Percentiles rank a stretch among this genome's conserved stretches.
phyloP scores from a whole-genome alignment of 1,140 invertebrate genomes.

The Galendromus occidentalis region DNA sequence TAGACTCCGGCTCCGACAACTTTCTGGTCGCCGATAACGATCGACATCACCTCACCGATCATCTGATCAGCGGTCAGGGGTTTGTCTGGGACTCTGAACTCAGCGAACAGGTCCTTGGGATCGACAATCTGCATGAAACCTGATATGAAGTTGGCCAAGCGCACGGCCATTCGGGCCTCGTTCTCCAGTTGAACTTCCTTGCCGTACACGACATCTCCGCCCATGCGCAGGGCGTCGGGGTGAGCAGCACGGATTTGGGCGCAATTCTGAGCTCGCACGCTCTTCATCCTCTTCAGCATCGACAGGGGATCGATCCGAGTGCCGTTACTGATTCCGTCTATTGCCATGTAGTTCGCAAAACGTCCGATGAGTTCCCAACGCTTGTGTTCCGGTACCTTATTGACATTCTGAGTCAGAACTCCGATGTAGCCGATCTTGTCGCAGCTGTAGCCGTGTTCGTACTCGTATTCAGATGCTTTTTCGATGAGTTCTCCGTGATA shows the following conservation, averaged over 20 bases:
- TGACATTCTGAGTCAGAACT: slow-evolving; percentile 23
- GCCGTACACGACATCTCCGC: slow-evolving; percentile 63
- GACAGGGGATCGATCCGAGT: slow-evolving; percentile 18
- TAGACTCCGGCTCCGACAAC: slow-evolving; percentile 77
- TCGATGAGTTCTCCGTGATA: slow-evolving; percentile 84
- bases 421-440: slow-evolving; percentile 54
- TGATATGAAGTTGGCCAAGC: slow-evolving; percentile 54
- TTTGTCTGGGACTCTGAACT: slow-evolving; percentile 63
- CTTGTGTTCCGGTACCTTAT: slow-evolving; percentile 17
- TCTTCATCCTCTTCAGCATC: neutral
- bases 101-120: slow-evolving; percentile 72
- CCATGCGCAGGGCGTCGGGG: slow-evolving; percentile 47
- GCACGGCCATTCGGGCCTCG: slow-evolving; percentile 80
- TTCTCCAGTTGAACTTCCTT: slow-evolving; percentile 73
- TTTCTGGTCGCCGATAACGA: slow-evolving; percentile 67
- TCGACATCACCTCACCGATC: slow-evolving; percentile 71
- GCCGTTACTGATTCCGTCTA: slow-evolving; percentile 17
- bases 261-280: slow-evolving; percentile 15
- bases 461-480: slow-evolving; percentile 69
- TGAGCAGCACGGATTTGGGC: slow-evolving; percentile 22
- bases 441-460: slow-evolving; percentile 79
- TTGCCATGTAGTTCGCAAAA: slow-evolving; percentile 17
- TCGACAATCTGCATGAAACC: slow-evolving; percentile 52
- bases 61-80: slow-evolving; percentile 79
- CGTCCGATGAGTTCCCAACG: slow-evolving; percentile 17